Base-by-base conservation (phyloP, 2,888 invertebrate species). In the Acleris emargana region DNA sequence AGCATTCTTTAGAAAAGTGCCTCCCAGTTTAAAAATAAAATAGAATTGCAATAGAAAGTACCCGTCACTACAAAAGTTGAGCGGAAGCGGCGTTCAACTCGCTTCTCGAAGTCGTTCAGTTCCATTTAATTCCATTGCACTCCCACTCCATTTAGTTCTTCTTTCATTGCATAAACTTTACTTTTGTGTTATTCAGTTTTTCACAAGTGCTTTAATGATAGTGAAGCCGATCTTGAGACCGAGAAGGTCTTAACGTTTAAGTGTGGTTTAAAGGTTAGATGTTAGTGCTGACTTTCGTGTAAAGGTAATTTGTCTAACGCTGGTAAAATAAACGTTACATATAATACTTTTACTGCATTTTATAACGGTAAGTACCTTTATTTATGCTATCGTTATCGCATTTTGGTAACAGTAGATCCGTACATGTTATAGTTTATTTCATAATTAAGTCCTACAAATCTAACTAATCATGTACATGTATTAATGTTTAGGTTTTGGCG, bases 81-180 rank as follows among this genome's bases (percentile, higher is more conserved):
- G 47, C 47, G 43, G 64, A 50, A 50, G 59, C 64, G 59, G 49
- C 50, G 59, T 22, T 64, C 59, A 64, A 64, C 64, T 64, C 47
- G 32, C 54, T 55, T 51, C 57, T 51, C 25, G 57, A 61, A 66
- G 57, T 66, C 66, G 61, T 66, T 66, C 57, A 66, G 51, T 60
- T 57, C 66, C 66, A 66, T 66, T 66, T 66, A 66, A 66, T 61
- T 61, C 47, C 57, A 66, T 66, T 66, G 60, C 60, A 61, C 60
- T 61, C 57, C 51, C 60, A 57, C 55, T 66, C 60, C 66, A 57
- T 64, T 64, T 60, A 64, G 54, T 28, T 64, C 54, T 55, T 64
- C 59, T 55, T 64, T 60, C 50, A 60, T 55, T 57, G 61, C 57
- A 61, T 66, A 66, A 66, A 66, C 55, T 66, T 57, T 57, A 49